These are phyloP conservation scores for Macroglossus sobrinus DNA, from an alignment of 2,113 vertebrate genomes.

Conservation along the genomic window DNA sequence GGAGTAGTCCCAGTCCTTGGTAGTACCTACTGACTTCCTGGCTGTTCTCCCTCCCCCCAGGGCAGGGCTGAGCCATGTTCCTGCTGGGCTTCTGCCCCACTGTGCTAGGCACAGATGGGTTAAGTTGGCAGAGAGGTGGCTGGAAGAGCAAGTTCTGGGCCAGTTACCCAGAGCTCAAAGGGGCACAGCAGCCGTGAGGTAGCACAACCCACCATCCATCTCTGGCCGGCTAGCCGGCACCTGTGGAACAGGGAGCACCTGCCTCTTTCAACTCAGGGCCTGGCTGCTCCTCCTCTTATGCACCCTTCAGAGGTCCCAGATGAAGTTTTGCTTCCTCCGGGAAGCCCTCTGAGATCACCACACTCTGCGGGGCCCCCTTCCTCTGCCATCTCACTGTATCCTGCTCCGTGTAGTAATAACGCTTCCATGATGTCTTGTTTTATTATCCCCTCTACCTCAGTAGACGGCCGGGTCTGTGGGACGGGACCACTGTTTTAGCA, in stretches of 20 bases:
- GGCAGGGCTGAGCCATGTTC: neutral
- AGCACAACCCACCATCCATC: neutral
- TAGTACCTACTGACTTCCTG: neutral
- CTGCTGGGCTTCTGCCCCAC: neutral
- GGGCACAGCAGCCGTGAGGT: neutral
- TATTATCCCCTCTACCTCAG: neutral
- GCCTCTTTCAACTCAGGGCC: neutral
- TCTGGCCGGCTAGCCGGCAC: neutral
- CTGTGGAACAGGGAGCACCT: fast-evolving
- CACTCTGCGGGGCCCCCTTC: neutral
- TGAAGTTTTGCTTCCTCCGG: neutral
- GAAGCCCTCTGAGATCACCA: neutral
- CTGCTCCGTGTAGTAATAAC: neutral
- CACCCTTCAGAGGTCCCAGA: neutral
- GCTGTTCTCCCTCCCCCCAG: neutral
- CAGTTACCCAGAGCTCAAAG: neutral
- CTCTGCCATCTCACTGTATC: fast-evolving
- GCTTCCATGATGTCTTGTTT: neutral
- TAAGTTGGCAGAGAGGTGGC: neutral
- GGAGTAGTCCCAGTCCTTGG: fast-evolving
- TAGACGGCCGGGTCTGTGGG: neutral
- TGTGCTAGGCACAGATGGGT: neutral
- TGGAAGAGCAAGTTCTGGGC: neutral
- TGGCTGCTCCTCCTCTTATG: fast-evolving
- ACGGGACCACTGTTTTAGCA: neutral